A percentile compares a stretch with the other conserved stretches of the same genome.
phyloP scores from a whole-genome alignment of 2,113 vertebrate genomes.

The Edolisoma coerulescens region DNA sequence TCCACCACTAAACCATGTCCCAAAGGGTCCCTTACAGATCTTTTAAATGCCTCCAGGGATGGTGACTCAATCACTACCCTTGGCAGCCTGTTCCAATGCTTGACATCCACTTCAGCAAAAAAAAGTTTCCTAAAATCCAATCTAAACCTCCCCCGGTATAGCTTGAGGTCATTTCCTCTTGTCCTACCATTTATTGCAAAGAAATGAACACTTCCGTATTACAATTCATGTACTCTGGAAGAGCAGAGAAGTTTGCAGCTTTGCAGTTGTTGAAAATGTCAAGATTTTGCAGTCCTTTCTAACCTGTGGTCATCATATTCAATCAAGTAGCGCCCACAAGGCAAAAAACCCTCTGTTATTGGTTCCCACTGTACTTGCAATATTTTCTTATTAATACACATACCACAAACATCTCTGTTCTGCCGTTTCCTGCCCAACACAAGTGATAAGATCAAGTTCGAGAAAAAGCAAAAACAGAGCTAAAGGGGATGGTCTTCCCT shows the following conservation, averaged over 20 bases:
- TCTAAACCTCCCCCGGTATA: neutral
- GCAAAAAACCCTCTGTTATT: neutral
- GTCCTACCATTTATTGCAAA: neutral
- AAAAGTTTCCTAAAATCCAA: neutral
- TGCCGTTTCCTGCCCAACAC: neutral
- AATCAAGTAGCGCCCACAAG: neutral
- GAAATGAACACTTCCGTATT: neutral
- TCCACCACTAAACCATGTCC: neutral
- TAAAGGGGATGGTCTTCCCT: neutral
- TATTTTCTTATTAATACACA: neutral
- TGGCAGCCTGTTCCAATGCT: neutral
- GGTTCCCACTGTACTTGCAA: neutral
- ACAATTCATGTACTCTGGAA: neutral
- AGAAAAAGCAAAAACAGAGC: neutral
- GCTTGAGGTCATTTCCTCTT: neutral
- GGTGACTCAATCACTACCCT: neutral
- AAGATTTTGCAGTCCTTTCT: neutral
- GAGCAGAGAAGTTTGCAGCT: neutral
- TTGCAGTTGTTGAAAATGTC: neutral
- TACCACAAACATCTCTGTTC: accelerated
- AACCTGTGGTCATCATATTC: neutral
- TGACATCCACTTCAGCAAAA: neutral
- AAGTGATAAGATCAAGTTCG: neutral
- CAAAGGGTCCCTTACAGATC: neutral
- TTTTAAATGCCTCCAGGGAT: neutral